Percentiles rank a stretch among this genome's conserved stretches.
phyloP scores from a whole-genome alignment of 2,888 invertebrate species.

The Drosophila emarginata region DNA sequence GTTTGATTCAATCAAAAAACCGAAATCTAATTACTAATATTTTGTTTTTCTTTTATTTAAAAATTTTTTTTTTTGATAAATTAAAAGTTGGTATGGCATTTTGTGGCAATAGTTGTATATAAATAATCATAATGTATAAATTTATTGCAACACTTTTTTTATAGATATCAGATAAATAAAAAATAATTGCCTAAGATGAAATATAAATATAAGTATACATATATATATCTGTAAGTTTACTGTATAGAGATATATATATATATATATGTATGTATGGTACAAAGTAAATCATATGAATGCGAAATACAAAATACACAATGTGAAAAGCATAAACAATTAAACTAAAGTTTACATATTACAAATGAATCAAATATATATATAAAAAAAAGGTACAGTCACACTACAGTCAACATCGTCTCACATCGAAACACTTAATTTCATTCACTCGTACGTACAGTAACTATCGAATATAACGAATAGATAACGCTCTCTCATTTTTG shows the following conservation, averaged over 20 bases:
- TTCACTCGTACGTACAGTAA: slow-evolving; percentile 13
- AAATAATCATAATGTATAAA: slow-evolving; percentile 25
- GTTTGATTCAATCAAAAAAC: slow-evolving; percentile 27
- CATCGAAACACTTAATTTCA: neutral
- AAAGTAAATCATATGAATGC: neutral
- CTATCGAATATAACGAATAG: slow-evolving; percentile 29
- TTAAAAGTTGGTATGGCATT: slow-evolving; percentile 27
- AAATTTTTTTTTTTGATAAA: slow-evolving; percentile 37
- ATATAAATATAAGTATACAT: slow-evolving; percentile 25
- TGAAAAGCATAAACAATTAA: slow-evolving; percentile 9
- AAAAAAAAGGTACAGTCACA: slow-evolving; percentile 27
- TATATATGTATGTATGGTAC: neutral
- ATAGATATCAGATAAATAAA: slow-evolving; percentile 36
- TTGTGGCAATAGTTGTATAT: slow-evolving; percentile 23
- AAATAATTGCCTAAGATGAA: slow-evolving; percentile 38
- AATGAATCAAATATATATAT: slow-evolving; percentile 22
- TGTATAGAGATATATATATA: too few relatives aligned
- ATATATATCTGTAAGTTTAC: slow-evolving; percentile 19
- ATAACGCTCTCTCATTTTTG: slow-evolving; percentile 14
- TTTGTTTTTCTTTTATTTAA: slow-evolving; percentile 21
- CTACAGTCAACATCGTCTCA: neutral
- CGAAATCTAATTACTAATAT: slow-evolving; percentile 52
- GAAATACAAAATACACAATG: slow-evolving; percentile 1
- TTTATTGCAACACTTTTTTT: slow-evolving; percentile 39
- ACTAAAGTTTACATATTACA: slow-evolving; percentile 30